Base-by-base conservation (phyloP, 2,797 vertebrate genomes). In the Ataeniobius toweri region DNA sequence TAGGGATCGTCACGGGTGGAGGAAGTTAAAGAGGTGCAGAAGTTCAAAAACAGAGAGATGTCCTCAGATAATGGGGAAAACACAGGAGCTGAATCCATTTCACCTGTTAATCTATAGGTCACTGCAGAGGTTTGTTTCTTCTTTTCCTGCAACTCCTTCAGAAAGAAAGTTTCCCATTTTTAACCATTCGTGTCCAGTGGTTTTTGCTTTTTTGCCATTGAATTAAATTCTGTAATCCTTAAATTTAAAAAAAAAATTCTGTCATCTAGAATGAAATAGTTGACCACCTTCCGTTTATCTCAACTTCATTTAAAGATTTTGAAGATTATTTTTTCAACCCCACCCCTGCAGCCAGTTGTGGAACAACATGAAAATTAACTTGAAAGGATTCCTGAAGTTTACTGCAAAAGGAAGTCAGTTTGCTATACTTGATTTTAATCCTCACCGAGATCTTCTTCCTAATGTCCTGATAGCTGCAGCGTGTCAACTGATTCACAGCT, bases 71-170 rank as follows among this genome's bases (percentile, higher is more conserved):
- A 65, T 50, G 77, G 70, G 72, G 28, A 76, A 77, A 53, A 26
- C 39, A n/a, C 22, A 73, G 28, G 55, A 59, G 39, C 39, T 41
- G 39, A 73, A 44, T 59, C 59, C 67, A 56, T 71, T 75, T 71
- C 71, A 79, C 69, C 77, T 79, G 77, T 77, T 79, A 80, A 0
- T 65, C 67, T 63, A 44, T 63, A 78, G 58, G 83, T 82, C 78
- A 72, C 48, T 20, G 39, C 7, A 48, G 1, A 74, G n/a, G 59
- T 73, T 44, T 73, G 50, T 6, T 65, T 73, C 48, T 71, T 71
- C 31, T 14, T 16, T 16, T 2, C 6, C 24, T 69, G 16, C 67
- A 69, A 16, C 69, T 10, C 26, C 70, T 53, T 50, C 22, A 73
- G 31, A 53, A 12, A 36, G 51, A 31, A 48, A 70, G 16, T 69